Evolutionary conservation across 2,888 invertebrate species (phyloP), one percentile per base, ranked within the genome.

Genomic region (Parapristionchus giblindavisi): DNA sequence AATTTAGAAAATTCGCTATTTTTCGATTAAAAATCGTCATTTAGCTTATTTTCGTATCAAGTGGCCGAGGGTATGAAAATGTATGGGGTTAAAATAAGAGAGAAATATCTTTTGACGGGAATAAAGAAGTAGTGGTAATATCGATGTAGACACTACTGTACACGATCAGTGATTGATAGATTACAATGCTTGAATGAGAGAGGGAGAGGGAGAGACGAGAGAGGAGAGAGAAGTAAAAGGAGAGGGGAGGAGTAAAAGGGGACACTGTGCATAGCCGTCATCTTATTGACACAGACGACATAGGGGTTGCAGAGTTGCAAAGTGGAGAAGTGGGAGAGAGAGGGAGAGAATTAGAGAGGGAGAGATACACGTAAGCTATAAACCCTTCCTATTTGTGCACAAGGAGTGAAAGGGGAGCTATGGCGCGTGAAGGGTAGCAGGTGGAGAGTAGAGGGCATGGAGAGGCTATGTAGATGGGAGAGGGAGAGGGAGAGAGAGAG

Each of bases 181-280:
- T 6, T 27, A n/a, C 56, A 24, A 54, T n/a, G 56, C 11, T 6
- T 27, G 56, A 54, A 24, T 6, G 24, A 54, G 56, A 54, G 56
- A 54, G 24, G 27, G 14, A 54, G 6, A 54, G 56, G 24, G 56
- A 54, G 6, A n/a, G 5, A 54, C 8, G 56, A 66, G 66, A 66
- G 51, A 51, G 40, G 34, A 66, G 40, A 66, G 66, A 66, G 48
- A 27, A 43, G 29, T 21, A 29, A 48, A 48, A 21, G 48, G 21
- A 21, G 60, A 34, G 27, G 32, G 27, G 60, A 17, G 27, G 43
- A 61, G 38, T 3, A n/a, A n/a, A 61, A 6, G 6, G 38, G 61
- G 24, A 61, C 58, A 61, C 24, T 38, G 32, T 24, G 65, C 38
- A 21, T 48, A 48, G 48, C 48, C 48, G 21, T 14, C 48, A 11